A percentile compares a stretch with the other conserved stretches of the same genome.
Evolutionary conservation across 1,140 invertebrate genomes (phyloP).

Genomic region (Dendrolimus punctatus): DNA sequence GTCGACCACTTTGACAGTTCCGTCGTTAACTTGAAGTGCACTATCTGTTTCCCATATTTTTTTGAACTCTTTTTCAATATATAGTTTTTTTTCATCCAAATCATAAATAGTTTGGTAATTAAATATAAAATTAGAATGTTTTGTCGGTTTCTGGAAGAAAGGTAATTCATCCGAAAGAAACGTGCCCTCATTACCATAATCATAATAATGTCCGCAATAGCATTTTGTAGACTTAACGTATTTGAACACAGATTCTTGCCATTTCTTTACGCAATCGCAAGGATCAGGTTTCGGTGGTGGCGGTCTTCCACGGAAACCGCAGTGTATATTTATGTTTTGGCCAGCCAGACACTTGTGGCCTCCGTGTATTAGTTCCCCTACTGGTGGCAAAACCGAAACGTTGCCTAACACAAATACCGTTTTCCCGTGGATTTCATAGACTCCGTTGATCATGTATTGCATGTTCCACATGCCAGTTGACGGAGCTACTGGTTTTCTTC

Average conservation of each 20-base stretch:
- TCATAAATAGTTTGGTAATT: conserved; percentile 56
- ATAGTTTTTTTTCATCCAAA: conserved; percentile 35
- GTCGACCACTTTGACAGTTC: conserved; percentile 25
- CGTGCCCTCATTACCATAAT: conserved; percentile 46
- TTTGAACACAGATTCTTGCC: conserved; percentile 38
- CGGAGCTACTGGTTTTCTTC: conserved; percentile 37
- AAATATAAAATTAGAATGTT: conserved; percentile 31
- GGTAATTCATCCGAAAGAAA: conserved; percentile 40
- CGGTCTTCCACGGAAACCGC: conserved; percentile 33
- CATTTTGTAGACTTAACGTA: conserved; percentile 51
- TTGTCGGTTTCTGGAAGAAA: conserved; percentile 44
- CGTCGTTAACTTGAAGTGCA: conserved; percentile 32
- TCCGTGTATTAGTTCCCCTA: conserved; percentile 49
- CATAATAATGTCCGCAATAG: conserved; percentile 46
- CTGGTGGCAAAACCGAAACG: conserved; percentile 37
- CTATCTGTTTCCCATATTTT: conserved; percentile 56
- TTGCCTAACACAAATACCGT: conserved; percentile 35
- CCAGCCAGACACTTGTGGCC: conserved; percentile 30
- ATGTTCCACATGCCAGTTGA: conserved; percentile 41
- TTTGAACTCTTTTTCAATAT: conserved; percentile 50
- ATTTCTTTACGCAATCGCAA: conserved; percentile 49
- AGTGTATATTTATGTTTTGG: conserved; percentile 44
- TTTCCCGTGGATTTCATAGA: conserved; percentile 33
- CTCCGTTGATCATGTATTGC: conserved; percentile 48
- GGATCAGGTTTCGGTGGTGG: conserved; percentile 38